Base-by-base conservation (phyloP, 2,113 vertebrate species). In the Amblyornis subalaris region DNA sequence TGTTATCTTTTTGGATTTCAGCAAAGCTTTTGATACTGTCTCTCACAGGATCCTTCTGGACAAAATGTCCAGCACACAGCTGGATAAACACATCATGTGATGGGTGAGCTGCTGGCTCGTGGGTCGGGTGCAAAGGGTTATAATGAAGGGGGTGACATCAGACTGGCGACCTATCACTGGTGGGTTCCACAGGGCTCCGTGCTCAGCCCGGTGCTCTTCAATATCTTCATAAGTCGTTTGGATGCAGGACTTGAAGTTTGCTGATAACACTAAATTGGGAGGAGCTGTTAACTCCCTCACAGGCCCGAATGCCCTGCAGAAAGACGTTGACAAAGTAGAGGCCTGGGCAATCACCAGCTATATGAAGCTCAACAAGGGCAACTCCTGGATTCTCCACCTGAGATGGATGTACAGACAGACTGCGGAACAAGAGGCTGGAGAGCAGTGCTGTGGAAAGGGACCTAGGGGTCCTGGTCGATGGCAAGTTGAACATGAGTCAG, bases 191-290 rank as follows among this genome's bases (percentile, higher is more conserved):
- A 60, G 53, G 14, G 26, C 73, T 8, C 12, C 55, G 17, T 20
- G n/a, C 10, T 53, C 0, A 0, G 6, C 9, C 7, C 38, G 2
- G 3, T 6, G 2, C 29, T 54, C 48, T n/a, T 70, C 19, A 54
- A 1, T 28, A 40, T 70, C 40, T 61, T 54, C 23, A 47, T 9
- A 7, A 70, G 20, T 26, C 0, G 60, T 14, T 10, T 38, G 19
- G 22, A 24, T 45, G 47, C 2, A 45, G 2, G 23, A 77, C 47
- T 62, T 23, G 28, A 61, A 74, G 20, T 36, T 36, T 50, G n/a
- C 45, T 20, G 19, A 21, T 28, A 13, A 50, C 35, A 20, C 17
- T 28, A 36, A 48, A 21, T 9, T n/a, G 12, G 4, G 19, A 62
- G 13, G 4, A 78, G 40, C 12, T 70, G 10, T 9, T n/a, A 16